Percentiles rank a stretch among this genome's conserved stretches.
Evolutionary conservation across 2,888 invertebrate genomes (phyloP).

Genomic region (Dasysyrphus tricinctus): DNA sequence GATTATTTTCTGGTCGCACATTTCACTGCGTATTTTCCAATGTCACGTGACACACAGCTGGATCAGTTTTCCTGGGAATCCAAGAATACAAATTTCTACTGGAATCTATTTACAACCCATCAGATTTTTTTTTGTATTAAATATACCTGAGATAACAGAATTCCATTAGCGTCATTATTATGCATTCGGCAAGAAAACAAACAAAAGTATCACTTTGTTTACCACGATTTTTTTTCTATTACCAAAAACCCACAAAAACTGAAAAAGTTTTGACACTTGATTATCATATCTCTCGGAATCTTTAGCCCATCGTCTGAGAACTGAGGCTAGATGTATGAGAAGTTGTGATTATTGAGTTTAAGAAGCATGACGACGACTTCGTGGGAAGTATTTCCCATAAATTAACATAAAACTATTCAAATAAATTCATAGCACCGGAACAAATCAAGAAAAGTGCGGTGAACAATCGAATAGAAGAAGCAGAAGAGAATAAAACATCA

Average conservation of each 20-base stretch:
- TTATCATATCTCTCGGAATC: constrained; percentile 49
- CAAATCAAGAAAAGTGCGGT: constrained; percentile 22
- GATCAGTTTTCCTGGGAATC: too few species aligned
- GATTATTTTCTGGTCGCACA: too few species aligned
- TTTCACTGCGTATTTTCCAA: too few species aligned
- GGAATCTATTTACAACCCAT: too few species aligned
- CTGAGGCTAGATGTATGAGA: background rate
- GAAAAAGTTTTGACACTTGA: constrained; percentile 34
- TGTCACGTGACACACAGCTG: too few species aligned
- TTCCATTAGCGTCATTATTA: background rate
- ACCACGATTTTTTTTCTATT: background rate
- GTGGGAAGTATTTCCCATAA: constrained; percentile 27
- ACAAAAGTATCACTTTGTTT: constrained; percentile 20
- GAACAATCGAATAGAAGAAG: background rate
- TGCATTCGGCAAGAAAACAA: background rate
- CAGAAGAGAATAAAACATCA: background rate
- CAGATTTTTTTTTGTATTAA: too few species aligned
- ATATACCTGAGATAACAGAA: background rate
- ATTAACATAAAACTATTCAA: constrained; percentile 9
- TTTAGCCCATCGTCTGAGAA: constrained; percentile 1
- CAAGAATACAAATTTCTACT: too few species aligned
- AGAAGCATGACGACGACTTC: constrained; percentile 51
- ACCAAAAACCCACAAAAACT: background rate
- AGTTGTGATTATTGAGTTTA: constrained; percentile 43
- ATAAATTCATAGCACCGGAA: constrained; percentile 41